A percentile compares a stretch with the other conserved stretches of the same genome.
These are phyloP conservation scores for Labroides dimidiatus DNA, from an alignment of 2,797 vertebrate genomes.

Conservation along the genomic window DNA sequence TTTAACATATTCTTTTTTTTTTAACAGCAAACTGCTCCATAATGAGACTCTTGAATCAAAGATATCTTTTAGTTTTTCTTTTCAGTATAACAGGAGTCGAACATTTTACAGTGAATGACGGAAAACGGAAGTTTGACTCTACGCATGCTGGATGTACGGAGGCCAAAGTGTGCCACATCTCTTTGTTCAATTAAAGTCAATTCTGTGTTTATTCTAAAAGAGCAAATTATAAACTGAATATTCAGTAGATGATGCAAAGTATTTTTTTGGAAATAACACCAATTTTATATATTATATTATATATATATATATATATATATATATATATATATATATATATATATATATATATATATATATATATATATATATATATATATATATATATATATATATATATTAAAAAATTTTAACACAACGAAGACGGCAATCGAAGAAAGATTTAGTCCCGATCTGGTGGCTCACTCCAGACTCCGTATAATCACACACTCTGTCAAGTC, in stretches of 20 bases:
- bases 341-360: too few relatives aligned
- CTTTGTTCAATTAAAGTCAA: conserved; percentile 12
- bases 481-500: neutral
- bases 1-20: conserved; percentile 16
- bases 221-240: too few relatives aligned
- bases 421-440: conserved; percentile 1
- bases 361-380: too few relatives aligned
- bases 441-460: neutral
- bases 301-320: too few relatives aligned
- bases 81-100: conserved; percentile 1
- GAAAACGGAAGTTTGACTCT: conserved; percentile 23
- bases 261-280: too few relatives aligned
- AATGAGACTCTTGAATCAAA: conserved; percentile 6
- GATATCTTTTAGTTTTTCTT: neutral
- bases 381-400: too few relatives aligned
- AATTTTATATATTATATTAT: too few relatives aligned
- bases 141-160: conserved; percentile 12
- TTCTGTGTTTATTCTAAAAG: neutral
- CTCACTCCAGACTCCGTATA: conserved; percentile 20
- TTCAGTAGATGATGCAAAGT: too few relatives aligned
- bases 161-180: conserved; percentile 18
- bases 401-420: too few relatives aligned
- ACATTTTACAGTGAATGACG: conserved; percentile 11
- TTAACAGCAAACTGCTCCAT: conserved; percentile 14
- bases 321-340: too few relatives aligned